Evolutionary conservation across 1,140 invertebrate genomes (phyloP).

Genomic region (Sitodiplosis mosellana): DNA sequence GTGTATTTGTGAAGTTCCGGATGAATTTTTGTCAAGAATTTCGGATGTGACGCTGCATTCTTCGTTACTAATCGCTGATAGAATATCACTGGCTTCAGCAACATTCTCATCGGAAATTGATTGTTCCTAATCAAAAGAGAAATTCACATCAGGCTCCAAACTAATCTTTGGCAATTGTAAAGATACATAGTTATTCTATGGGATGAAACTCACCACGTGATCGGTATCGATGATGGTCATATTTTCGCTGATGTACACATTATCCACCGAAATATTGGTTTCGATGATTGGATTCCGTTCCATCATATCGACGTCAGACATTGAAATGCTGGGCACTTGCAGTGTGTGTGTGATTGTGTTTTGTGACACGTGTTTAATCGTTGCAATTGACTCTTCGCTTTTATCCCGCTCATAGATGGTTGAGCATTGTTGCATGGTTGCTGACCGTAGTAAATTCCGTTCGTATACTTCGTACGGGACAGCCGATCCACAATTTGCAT

Average conservation of each 20-base stretch:
- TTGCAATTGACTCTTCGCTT: background rate
- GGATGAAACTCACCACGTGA: conserved; percentile 15
- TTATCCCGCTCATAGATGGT: too few species aligned
- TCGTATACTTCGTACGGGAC: conserved; percentile 23
- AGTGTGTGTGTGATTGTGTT: background rate
- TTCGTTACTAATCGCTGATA: conserved; percentile 46
- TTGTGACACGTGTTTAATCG: too few species aligned
- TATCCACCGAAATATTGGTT: conserved; percentile 4
- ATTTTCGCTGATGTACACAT: conserved; percentile 22
- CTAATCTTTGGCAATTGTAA: background rate
- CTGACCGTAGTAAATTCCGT: conserved; percentile 17
- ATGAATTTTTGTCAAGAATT: conserved; percentile 29
- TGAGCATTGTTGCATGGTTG: conserved; percentile 3
- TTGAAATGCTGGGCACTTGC: background rate
- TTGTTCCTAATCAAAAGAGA: conserved; percentile 13
- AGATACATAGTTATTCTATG: too few species aligned
- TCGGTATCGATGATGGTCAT: conserved; percentile 43
- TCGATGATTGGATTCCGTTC: background rate
- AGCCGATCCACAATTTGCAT: conserved; percentile 11
- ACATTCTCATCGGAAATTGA: conserved; percentile 17
- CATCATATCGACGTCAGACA: background rate
- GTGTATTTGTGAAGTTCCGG: conserved; percentile 10
- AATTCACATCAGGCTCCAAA: too few species aligned
- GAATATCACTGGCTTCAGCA: conserved; percentile 28
- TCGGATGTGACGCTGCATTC: conserved; percentile 45